Conservation (phyloP, 2,888 invertebrate genomes). For the Isotomurus palustris region DNA sequence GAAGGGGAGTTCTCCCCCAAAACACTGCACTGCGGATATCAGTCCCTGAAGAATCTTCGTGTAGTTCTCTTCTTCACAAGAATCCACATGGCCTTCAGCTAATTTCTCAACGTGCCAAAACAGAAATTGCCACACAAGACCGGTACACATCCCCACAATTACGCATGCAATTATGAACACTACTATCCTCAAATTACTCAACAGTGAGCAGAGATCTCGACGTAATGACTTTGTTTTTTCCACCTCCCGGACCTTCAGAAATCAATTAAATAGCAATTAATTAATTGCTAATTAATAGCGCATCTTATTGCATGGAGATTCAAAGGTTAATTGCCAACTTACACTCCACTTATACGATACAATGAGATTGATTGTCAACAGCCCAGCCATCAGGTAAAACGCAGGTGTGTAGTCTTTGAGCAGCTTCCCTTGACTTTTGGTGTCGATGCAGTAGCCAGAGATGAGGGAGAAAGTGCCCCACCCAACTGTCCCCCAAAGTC, state of each 20-base stretch:
- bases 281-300: background rate
- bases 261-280: constrained; percentile 20
- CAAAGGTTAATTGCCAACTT: constrained; percentile 9
- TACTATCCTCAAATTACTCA: constrained; percentile 63
- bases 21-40: constrained; percentile 71
- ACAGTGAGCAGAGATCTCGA: constrained; percentile 63
- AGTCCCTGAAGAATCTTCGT: constrained; percentile 70
- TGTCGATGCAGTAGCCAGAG: constrained; percentile 72
- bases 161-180: constrained; percentile 76
- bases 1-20: constrained; percentile 80
- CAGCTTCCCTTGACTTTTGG: constrained; percentile 60
- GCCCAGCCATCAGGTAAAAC: constrained; percentile 63
- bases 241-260: constrained; percentile 49
- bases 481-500: constrained; percentile 82
- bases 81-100: constrained; percentile 49
- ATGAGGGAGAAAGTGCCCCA: constrained; percentile 74
- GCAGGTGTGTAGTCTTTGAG: constrained; percentile 73
- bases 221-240: constrained; percentile 49
- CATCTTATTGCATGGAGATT: background rate
- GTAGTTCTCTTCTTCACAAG: constrained; percentile 53
- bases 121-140: constrained; percentile 79
- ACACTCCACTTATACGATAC: constrained; percentile 45
- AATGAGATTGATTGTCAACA: constrained; percentile 37
- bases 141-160: constrained; percentile 75
- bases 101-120: constrained; percentile 80